Evolutionary conservation across 2,113 vertebrate species (phyloP).

Genomic region (Illadopsis cleaveri): DNA sequence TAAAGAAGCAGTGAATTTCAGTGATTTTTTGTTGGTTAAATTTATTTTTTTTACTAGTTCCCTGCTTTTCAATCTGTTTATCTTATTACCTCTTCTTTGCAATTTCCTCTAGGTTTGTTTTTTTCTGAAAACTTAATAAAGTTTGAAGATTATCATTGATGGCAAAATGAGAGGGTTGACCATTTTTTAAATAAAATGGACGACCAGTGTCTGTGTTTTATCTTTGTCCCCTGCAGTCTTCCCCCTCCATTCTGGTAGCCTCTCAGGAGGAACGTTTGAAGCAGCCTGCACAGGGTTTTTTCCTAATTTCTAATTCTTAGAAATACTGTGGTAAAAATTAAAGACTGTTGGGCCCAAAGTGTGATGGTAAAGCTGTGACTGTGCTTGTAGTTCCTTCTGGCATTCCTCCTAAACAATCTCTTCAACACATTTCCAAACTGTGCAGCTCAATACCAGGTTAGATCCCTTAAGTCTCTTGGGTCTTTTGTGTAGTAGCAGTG

Average conservation of each 20-base stretch:
- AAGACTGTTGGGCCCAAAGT: not conserved
- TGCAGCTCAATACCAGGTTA: not conserved
- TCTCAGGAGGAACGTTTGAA: not conserved
- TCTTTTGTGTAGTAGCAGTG: not conserved
- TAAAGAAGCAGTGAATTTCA: not conserved
- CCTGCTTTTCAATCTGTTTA: not conserved
- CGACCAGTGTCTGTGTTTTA: not conserved
- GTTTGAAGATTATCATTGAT: not conserved
- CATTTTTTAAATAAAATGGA: not conserved
- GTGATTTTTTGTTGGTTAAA: not conserved
- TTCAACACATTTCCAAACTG: not conserved
- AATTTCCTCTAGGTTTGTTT: not conserved
- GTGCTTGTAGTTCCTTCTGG: not conserved
- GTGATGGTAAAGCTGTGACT: not conserved
- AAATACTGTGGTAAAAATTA: accelerated
- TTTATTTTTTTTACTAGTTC: not conserved
- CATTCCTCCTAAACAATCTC: not conserved
- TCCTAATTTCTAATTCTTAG: not conserved
- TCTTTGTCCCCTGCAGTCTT: not conserved
- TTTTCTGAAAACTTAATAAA: not conserved
- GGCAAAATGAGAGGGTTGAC: not conserved
- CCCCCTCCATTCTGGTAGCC: not conserved
- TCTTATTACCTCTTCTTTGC: not conserved
- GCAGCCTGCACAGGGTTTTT: not conserved
- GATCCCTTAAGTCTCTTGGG: not conserved